Conservation (phyloP, 2,888 invertebrate genomes). For the Parnassius apollo region DNA sequence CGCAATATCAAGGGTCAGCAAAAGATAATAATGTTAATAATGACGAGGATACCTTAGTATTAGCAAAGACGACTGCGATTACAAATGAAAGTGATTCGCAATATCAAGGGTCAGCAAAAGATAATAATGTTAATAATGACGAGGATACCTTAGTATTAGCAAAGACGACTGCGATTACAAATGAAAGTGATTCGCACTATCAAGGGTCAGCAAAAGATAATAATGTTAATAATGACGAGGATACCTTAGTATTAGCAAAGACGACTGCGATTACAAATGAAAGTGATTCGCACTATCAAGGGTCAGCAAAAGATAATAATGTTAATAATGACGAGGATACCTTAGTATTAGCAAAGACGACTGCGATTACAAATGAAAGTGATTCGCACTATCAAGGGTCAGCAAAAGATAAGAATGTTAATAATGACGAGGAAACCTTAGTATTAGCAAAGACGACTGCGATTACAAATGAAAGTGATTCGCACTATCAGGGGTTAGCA, state of each 20-base stretch:
- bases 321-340: not conserved
- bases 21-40: not conserved
- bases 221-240: not conserved
- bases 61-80: not conserved
- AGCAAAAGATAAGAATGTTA: no score
- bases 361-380: not conserved
- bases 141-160: not conserved
- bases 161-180: not conserved
- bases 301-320: no score
- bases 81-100: not conserved
- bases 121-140: not conserved
- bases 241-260: not conserved
- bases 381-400: not conserved
- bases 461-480: not conserved
- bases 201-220: not conserved
- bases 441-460: not conserved
- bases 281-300: not conserved
- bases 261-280: not conserved
- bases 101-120: not conserved
- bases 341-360: not conserved
- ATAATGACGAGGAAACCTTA: not conserved
- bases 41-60: not conserved
- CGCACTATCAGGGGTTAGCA: no score
- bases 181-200: not conserved
- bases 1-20: not conserved